phyloP scores from a whole-genome alignment of 2,797 vertebrate species.

The Ibycter americanus region DNA sequence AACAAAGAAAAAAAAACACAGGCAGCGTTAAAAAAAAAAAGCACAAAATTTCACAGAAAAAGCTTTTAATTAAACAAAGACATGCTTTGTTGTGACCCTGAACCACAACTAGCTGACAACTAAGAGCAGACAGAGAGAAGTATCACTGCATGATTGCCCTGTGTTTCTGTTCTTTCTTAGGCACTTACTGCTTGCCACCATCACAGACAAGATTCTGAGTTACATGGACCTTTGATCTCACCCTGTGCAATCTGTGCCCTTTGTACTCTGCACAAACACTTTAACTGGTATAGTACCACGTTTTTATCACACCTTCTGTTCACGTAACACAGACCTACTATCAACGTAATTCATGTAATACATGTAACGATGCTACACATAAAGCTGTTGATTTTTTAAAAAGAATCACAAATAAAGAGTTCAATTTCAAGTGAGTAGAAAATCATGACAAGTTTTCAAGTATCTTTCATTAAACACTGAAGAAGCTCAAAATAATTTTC shows the following conservation, averaged over 20 bases:
- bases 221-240: background rate
- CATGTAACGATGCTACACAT: accelerated
- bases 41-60: background rate
- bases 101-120: background rate
- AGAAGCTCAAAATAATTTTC: background rate
- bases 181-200: background rate
- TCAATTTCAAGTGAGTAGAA: accelerated
- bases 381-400: background rate
- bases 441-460: background rate
- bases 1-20: background rate
- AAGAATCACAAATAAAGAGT: background rate
- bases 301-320: background rate
- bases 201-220: background rate
- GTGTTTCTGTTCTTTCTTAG: background rate
- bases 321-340: background rate
- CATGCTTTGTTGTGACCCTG: background rate
- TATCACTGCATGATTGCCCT: accelerated
- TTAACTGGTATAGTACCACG: accelerated
- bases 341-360: accelerated
- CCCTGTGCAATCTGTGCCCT: background rate
- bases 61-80: background rate
- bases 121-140: background rate
- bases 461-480: background rate
- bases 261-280: background rate
- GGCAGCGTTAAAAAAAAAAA: background rate